Conservation (phyloP, 2,113 vertebrate species). For the rat (Rattus norvegicus) region GRCr8 NC_086023.1:63402501-63403000, state of each 20-base stretch:
- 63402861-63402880: background rate
- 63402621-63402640: background rate
- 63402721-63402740: background rate
- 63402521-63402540: background rate
- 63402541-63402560: background rate
- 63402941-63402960: background rate
- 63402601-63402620: background rate
- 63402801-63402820: background rate
- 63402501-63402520: background rate
- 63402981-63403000: too few relatives aligned
- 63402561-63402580: background rate
- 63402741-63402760: background rate
- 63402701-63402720: too few relatives aligned
- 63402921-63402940: background rate
- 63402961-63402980: too few relatives aligned
- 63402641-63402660: background rate
- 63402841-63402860: background rate
- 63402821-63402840: background rate
- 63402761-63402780: background rate
- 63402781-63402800: background rate
- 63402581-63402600: background rate
- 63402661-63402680: background rate
- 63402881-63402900: background rate
- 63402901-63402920: background rate
- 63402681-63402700: background rate